A percentile compares a stretch with the other conserved stretches of the same genome.
Evolutionary conservation across 2,888 invertebrate genomes (phyloP).

Genomic region (Mythimna albipuncta): DNA sequence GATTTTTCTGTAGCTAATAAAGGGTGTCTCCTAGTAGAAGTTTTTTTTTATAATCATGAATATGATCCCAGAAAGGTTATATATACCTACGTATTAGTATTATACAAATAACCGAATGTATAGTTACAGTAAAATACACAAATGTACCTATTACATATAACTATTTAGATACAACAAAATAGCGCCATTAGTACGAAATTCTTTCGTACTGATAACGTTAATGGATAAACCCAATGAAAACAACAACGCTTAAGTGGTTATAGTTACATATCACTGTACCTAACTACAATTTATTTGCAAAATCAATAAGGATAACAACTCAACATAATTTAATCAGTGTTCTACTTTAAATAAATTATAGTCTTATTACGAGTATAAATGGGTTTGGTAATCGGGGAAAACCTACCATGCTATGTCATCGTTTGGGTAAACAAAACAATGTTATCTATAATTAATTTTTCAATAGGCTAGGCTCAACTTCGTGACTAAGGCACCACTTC

Average conservation of each 20-base stretch:
- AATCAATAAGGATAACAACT: conserved; percentile 36
- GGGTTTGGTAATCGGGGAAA: conserved; percentile 14
- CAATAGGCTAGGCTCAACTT: conserved; percentile 1
- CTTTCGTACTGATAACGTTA: conserved; percentile 12
- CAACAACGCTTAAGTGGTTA: conserved; percentile 7
- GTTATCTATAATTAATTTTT: conserved; percentile 31
- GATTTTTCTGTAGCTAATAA: too few relatives aligned
- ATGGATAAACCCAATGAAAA: conserved; percentile 9
- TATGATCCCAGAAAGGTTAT: neutral
- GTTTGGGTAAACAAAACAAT: conserved; percentile 34
- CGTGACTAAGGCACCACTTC: conserved; percentile 10
- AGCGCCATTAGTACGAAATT: conserved; percentile 4
- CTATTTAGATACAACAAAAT: neutral
- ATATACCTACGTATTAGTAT: neutral
- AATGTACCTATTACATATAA: neutral
- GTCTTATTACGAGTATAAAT: conserved; percentile 10
- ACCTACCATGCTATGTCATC: conserved; percentile 17
- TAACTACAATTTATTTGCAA: conserved; percentile 5
- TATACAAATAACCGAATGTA: neutral
- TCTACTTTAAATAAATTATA: neutral
- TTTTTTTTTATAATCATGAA: too few relatives aligned
- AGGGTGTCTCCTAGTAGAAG: too few relatives aligned
- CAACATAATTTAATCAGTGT: conserved; percentile 10
- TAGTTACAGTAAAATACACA: neutral
- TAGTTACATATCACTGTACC: conserved; percentile 27